Conservation (phyloP, 2,113 vertebrate genomes). For the Nothocercus julius region DNA sequence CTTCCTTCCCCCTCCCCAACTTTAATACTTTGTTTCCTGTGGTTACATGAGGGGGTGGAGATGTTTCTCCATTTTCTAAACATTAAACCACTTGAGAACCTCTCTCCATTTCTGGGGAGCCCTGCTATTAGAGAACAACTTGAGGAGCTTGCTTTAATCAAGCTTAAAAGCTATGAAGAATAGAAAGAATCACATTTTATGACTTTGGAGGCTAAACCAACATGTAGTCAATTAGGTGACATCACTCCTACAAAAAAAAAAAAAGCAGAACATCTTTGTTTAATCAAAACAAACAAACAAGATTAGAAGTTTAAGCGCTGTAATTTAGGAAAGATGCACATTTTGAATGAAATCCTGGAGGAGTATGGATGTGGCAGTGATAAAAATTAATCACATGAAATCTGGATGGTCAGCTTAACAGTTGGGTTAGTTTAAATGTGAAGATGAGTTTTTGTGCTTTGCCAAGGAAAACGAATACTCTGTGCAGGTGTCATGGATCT, state of each 20-base stretch:
- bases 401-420: conserved; percentile 61
- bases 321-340: conserved; percentile 64
- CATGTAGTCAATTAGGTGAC: conserved; percentile 80
- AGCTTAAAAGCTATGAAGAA: conserved; percentile 73
- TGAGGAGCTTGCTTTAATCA: conserved; percentile 81
- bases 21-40: conserved; percentile 82
- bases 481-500: conserved; percentile 36
- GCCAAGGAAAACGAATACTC: not conserved
- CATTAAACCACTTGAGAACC: conserved; percentile 78
- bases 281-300: conserved; percentile 83
- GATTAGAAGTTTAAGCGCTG: conserved; percentile 74
- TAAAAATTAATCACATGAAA: conserved; percentile 64
- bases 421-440: conserved; percentile 27
- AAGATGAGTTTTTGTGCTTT: conserved; percentile 10
- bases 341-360: conserved; percentile 66
- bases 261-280: conserved; percentile 77
- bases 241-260: conserved; percentile 74
- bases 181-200: conserved; percentile 74
- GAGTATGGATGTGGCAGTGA: conserved; percentile 46
- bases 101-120: conserved; percentile 67
- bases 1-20: conserved; percentile 40
- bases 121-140: conserved; percentile 74
- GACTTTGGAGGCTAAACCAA: conserved; percentile 72
- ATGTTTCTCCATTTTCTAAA: conserved; percentile 77
- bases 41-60: conserved; percentile 77